Evolutionary conservation across 2,113 vertebrate genomes (phyloP).

Genomic region (Cyanocitta stelleri): DNA sequence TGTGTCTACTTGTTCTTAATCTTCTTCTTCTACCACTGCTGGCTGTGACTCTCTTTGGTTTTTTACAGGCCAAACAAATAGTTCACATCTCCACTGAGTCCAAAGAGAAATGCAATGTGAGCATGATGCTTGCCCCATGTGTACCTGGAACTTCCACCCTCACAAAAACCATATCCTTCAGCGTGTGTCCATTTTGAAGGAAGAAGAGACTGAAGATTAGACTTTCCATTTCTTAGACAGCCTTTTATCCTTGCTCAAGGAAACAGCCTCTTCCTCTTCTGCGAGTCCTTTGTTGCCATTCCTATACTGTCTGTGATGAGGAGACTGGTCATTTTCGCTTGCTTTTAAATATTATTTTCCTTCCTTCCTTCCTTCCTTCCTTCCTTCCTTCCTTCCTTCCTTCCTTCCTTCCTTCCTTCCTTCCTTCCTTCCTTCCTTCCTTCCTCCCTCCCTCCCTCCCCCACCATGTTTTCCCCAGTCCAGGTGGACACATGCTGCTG

Average conservation of each 20-base stretch:
- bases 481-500: not conserved
- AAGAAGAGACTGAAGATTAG: not conserved
- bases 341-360: not conserved
- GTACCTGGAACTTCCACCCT: not conserved
- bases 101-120: not conserved
- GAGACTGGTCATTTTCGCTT: not conserved
- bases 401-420: not conserved
- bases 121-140: no score
- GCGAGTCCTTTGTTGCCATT: not conserved
- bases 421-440: rapidly evolving
- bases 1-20: not conserved
- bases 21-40: not conserved
- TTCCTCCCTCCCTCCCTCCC: no score
- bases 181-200: not conserved
- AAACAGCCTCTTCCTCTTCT: not conserved
- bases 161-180: not conserved
- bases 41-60: not conserved
- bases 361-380: no score
- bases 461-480: not conserved
- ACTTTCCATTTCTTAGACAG: not conserved
- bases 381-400: not conserved
- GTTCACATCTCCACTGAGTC: not conserved
- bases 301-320: not conserved
- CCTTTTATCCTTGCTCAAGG: not conserved
- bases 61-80: not conserved